These are phyloP conservation scores for Amblyopsis hoosieri DNA, from an alignment of 2,797 vertebrate genomes.

Conservation along the genomic window DNA sequence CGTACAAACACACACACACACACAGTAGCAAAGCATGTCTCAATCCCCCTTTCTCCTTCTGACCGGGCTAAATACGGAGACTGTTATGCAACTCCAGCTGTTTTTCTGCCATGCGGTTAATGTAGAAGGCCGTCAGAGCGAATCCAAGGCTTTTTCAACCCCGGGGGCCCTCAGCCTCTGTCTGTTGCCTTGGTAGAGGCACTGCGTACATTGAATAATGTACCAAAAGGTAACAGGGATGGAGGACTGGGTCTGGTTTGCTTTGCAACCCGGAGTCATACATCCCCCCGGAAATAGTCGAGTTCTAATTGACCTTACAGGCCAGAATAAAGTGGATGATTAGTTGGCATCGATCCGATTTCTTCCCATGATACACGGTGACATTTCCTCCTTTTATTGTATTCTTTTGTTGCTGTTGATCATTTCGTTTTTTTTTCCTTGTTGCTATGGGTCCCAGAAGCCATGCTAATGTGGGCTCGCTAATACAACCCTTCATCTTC, in stretches of 20 bases:
- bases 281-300: slow-evolving; percentile 27
- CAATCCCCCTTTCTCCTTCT: slow-evolving; percentile 35
- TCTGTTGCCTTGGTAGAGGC: no score
- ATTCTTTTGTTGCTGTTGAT: slow-evolving; percentile 32
- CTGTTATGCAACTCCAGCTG: slow-evolving; percentile 72
- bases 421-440: slow-evolving; percentile 8
- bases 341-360: slow-evolving; percentile 58
- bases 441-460: slow-evolving; percentile 21
- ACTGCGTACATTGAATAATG: no score
- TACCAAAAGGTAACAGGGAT: not conserved
- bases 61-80: slow-evolving; percentile 58
- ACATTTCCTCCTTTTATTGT: slow-evolving; percentile 50
- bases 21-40: slow-evolving; percentile 34
- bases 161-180: slow-evolving; percentile 33
- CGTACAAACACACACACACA: slow-evolving; percentile 1
- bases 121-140: slow-evolving; percentile 48
- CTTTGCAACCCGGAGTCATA: slow-evolving; percentile 11
- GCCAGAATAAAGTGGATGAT: slow-evolving; percentile 62
- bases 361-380: slow-evolving; percentile 36
- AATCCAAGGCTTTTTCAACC: slow-evolving; percentile 39
- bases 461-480: slow-evolving; percentile 44
- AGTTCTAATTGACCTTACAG: slow-evolving; percentile 60
- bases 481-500: slow-evolving; percentile 62
- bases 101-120: slow-evolving; percentile 59
- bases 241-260: slow-evolving; percentile 2